A percentile compares a stretch with the other conserved stretches of the same genome.
These are phyloP conservation scores for Caenorhabditis doughertyi DNA, from an alignment of 2,888 invertebrate genomes.

Conservation along the genomic window DNA sequence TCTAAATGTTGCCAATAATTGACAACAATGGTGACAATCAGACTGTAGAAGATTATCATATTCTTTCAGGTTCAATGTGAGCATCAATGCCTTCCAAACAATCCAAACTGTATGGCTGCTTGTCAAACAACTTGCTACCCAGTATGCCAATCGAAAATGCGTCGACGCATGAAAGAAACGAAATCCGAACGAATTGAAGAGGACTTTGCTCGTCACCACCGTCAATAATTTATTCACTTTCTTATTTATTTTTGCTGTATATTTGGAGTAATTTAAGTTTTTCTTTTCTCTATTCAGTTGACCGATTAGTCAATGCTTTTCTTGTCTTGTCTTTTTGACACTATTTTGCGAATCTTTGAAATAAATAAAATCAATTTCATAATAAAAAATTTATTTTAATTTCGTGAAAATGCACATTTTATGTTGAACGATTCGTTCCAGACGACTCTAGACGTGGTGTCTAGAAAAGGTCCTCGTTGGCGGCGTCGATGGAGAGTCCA, in stretches of 20 bases:
- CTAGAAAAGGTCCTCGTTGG: slow-evolving; percentile 8
- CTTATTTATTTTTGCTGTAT: slow-evolving; percentile 14
- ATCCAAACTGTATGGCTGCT: slow-evolving; percentile 68
- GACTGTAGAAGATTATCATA: neutral
- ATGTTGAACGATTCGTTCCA: neutral
- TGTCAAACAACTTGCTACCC: slow-evolving; percentile 73
- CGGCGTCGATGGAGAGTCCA: slow-evolving; percentile 1
- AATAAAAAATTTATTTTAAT: neutral
- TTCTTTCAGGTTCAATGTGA: slow-evolving; percentile 67
- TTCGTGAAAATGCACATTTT: neutral
- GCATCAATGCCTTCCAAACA: slow-evolving; percentile 63
- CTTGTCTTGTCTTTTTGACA: neutral
- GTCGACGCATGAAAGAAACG: slow-evolving; percentile 63
- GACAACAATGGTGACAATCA: too few species aligned
- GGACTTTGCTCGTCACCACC: slow-evolving; percentile 4
- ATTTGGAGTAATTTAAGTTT: slow-evolving; percentile 30
- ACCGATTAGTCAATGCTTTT: slow-evolving; percentile 38
- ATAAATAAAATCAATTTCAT: neutral
- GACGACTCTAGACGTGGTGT: neutral
- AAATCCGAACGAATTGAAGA: slow-evolving; percentile 33
- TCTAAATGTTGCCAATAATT: too few species aligned
- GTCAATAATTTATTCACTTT: slow-evolving; percentile 4
- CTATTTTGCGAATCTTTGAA: neutral
- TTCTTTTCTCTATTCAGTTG: slow-evolving; percentile 1
- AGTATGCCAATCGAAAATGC: slow-evolving; percentile 69